Conservation (phyloP, 2,888 invertebrate genomes). For the Tanaodytes sp. region DNA sequence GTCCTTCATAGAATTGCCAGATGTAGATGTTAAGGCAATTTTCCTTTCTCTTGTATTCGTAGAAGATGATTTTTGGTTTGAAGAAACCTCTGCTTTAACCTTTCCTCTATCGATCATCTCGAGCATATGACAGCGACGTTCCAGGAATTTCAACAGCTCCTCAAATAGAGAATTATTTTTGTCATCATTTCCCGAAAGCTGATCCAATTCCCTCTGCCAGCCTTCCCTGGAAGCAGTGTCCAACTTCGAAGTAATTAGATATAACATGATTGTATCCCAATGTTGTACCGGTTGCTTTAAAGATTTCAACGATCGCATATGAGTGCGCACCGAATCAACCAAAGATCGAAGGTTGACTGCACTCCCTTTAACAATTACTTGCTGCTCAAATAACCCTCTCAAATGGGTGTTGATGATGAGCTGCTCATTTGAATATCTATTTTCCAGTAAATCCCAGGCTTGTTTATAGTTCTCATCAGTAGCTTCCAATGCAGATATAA, state of each 20-base stretch:
- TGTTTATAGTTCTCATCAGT: conserved; percentile 3
- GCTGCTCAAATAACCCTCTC: conserved; percentile 12
- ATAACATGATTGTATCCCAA: conserved; percentile 12
- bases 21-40: too few relatives aligned
- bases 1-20: too few relatives aligned
- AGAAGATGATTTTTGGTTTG: too few relatives aligned
- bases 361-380: background rate
- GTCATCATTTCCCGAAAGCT: too few relatives aligned
- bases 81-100: background rate
- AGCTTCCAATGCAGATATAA: conserved; percentile 1
- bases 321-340: conserved; percentile 6
- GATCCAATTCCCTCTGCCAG: conserved; percentile 1
- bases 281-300: conserved; percentile 5
- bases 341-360: background rate
- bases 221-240: background rate
- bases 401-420: conserved; percentile 11
- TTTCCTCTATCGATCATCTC: conserved; percentile 7
- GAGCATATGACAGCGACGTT: conserved; percentile 3
- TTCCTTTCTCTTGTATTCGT: too few relatives aligned
- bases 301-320: conserved; percentile 4
- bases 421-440: background rate
- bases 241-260: background rate
- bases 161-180: too few relatives aligned
- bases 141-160: conserved; percentile 11
- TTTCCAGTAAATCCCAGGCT: conserved; percentile 7